Conservation (phyloP, 2,113 vertebrate species). For the Python bivittatus region DNA sequence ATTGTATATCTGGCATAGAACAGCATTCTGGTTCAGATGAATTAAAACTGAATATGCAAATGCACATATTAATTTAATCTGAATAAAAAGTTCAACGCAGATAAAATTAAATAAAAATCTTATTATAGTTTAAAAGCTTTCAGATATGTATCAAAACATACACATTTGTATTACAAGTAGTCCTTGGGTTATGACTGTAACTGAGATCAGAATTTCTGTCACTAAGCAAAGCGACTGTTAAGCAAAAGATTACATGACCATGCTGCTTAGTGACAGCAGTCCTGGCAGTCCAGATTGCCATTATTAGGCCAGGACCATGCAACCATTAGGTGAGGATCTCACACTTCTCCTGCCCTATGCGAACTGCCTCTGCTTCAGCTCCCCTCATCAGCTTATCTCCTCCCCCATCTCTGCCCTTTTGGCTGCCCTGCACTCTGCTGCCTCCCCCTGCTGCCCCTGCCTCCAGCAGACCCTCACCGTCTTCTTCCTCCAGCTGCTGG, state of each 20-base stretch:
- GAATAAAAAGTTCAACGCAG: not conserved
- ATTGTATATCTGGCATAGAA: not conserved
- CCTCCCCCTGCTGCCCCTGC: not conserved
- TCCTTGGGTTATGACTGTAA: not conserved
- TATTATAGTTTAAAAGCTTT: not conserved
- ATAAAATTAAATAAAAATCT: not conserved
- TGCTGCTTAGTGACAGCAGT: not conserved
- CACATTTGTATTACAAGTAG: not conserved
- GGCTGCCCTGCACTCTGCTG: not conserved
- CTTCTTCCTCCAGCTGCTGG: not conserved
- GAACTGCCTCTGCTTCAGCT: not conserved
- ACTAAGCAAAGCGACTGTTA: not conserved
- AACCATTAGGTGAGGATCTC: no score
- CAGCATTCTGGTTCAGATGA: not conserved
- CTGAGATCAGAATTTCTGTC: not conserved
- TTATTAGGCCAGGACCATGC: not conserved
- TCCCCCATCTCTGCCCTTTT: not conserved
- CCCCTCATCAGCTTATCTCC: not conserved
- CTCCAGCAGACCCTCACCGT: not conserved
- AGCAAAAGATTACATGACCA: not conserved
- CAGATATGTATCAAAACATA: not conserved
- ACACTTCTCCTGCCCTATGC: not conserved
- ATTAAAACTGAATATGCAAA: not conserved
- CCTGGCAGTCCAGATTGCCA: not conserved
- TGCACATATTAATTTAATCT: not conserved